Conservation (phyloP, 2,113 vertebrate species). For the Urocolius indicus region DNA sequence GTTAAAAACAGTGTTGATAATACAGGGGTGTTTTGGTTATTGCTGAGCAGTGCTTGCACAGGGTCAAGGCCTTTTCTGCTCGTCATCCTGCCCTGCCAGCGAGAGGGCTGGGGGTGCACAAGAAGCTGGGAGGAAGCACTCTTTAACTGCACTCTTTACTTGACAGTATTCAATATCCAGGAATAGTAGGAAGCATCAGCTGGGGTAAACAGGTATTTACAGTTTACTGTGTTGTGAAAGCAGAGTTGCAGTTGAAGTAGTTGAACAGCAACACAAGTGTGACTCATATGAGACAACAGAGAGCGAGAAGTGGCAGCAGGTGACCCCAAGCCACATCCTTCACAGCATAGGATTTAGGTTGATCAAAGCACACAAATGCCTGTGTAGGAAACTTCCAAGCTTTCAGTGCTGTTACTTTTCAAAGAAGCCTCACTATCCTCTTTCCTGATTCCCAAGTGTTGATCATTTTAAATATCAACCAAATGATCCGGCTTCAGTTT, state of each 20-base stretch:
- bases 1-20: too few species aligned
- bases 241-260: neutral
- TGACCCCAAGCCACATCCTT: neutral
- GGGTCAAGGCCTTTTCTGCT: too few species aligned
- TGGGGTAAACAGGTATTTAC: neutral
- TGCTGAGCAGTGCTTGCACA: too few species aligned
- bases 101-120: too few species aligned
- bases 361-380: neutral
- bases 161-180: neutral
- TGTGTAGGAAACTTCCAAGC: neutral
- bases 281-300: neutral
- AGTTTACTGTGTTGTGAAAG: neutral
- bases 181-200: neutral
- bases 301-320: neutral
- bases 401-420: neutral
- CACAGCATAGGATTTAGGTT: neutral
- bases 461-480: neutral
- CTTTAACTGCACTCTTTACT: neutral
- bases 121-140: too few species aligned
- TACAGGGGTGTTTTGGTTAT: too few species aligned
- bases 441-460: neutral
- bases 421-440: neutral
- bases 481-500: neutral
- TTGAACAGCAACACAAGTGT: neutral
- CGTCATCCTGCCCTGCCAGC: too few species aligned